Conservation (phyloP, 2,888 invertebrate genomes). For the Drosophila longiperda region DNA sequence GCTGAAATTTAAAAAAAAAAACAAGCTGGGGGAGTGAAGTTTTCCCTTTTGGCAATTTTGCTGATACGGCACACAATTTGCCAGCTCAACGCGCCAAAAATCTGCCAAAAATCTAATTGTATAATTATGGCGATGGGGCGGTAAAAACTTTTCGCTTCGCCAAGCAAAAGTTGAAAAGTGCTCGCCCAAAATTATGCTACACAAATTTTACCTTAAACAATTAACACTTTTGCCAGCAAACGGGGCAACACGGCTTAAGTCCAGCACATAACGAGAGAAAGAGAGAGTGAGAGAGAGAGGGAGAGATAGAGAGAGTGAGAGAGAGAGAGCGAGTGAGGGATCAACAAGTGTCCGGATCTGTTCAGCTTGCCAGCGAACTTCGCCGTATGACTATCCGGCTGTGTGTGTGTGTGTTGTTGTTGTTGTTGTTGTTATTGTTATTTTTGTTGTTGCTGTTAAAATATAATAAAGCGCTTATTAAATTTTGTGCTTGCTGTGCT, state of each 20-base stretch:
- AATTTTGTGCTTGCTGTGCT: slow-evolving; percentile 56
- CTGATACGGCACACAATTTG: slow-evolving; percentile 47
- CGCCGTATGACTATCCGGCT: slow-evolving; percentile 25
- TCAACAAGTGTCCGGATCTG: slow-evolving; percentile 57
- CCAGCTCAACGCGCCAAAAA: slow-evolving; percentile 52
- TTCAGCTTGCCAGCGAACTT: slow-evolving; percentile 50
- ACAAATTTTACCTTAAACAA: slow-evolving; percentile 59
- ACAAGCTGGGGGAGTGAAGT: background rate
- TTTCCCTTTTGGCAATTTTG: slow-evolving; percentile 29
- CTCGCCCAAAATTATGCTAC: slow-evolving; percentile 48
- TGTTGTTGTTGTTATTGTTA: slow-evolving; percentile 36
- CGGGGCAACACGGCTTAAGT: slow-evolving; percentile 4
- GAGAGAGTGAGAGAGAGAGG: background rate
- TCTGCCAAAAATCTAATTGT: slow-evolving; percentile 47
- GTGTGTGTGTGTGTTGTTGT: slow-evolving; percentile 12
- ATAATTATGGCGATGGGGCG: slow-evolving; percentile 43
- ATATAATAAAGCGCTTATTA: slow-evolving; percentile 79
- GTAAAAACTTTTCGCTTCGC: slow-evolving; percentile 27
- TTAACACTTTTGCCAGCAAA: slow-evolving; percentile 57
- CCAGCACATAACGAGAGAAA: background rate
- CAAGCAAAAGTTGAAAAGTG: slow-evolving; percentile 41
- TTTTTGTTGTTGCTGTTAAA: slow-evolving; percentile 48
- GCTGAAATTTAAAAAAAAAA: slow-evolving; percentile 2
- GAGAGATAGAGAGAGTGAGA: background rate
- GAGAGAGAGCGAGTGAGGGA: background rate